Base-by-base conservation (phyloP, 1,140 invertebrate species). In the Drosophila jambulina region DNA sequence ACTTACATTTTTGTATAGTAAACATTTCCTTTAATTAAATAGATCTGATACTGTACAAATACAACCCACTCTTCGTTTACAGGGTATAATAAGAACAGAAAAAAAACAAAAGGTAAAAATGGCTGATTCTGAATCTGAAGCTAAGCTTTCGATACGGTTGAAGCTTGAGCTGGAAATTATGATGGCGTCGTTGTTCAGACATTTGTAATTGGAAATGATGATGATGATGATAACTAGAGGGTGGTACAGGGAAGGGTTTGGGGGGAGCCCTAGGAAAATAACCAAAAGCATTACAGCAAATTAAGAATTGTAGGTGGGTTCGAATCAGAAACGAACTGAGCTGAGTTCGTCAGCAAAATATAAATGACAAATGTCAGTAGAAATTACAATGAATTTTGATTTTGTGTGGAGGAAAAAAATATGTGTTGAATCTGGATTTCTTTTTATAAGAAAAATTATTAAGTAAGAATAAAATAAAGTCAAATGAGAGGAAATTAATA, bases 121-220 rank as follows among this genome's bases (percentile, higher is more conserved):
- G 43, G 53, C 27, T 56, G 53, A 60, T 60, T 63, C 51, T 19
- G 45, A 67, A 51, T 65, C 40, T 61, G 34, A 59, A 81, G 80
- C 65, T 75, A 57, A 85, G 82, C 82, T 85, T 80, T 83, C 65
- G 80, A 45, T 71, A 72, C 63, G 82, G n/a, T 65, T 54, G 56
- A 61, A 78, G 80, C 79, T 63, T 53, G 64, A 62, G 60, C 40
- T 61, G 13, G 43, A 76, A 60, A 63, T 74, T 65, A 75, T 82
- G 56, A 83, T 69, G 80, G 58, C 62, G 48, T 67, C 54, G 61
- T 59, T 36, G 40, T 19, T 69, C 68, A 69, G 77, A 75, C 56
- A 48, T 76, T 63, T 63, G 74, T 53, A 68, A 45, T 48, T 60
- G 58, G 34, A 48, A 63, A 74, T 72, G 51, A 67, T 56, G 58